These are phyloP conservation scores for Phocoena sinus DNA, from an alignment of 2,113 vertebrate genomes.

Conservation along the genomic window DNA sequence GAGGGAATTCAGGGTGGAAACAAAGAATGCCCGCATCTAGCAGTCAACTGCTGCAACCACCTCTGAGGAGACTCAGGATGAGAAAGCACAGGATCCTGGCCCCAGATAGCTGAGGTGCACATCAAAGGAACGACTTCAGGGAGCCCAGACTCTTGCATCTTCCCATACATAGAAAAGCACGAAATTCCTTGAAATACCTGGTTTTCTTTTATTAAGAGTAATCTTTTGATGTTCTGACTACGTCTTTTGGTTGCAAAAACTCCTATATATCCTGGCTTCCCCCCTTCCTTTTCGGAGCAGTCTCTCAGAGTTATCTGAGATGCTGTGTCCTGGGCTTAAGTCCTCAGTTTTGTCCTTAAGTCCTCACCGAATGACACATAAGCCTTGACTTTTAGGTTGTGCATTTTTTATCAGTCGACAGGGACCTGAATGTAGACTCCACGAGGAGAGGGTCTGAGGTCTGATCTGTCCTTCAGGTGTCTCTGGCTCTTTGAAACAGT, in stretches of 20 bases:
- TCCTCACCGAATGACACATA: not conserved
- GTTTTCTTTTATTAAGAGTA: not conserved
- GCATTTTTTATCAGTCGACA: not conserved
- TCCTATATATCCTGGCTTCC: not conserved
- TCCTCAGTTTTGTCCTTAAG: not conserved
- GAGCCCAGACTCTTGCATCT: not conserved
- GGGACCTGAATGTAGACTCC: not conserved
- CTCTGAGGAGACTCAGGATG: not conserved
- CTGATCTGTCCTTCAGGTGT: not conserved
- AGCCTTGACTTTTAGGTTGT: not conserved
- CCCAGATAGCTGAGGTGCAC: not conserved
- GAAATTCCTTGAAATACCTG: not conserved
- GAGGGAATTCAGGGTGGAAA: not conserved
- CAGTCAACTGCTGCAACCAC: not conserved
- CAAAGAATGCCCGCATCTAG: not conserved
- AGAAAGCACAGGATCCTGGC: not conserved
- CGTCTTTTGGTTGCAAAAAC: not conserved
- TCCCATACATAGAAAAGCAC: not conserved
- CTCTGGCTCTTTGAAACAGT: not conserved
- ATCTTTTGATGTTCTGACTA: not conserved
- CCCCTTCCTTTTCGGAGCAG: not conserved
- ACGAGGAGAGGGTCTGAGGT: not conserved
- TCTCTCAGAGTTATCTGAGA: not conserved
- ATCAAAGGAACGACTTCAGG: not conserved
- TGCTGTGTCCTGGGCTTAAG: not conserved